These are phyloP conservation scores for Eublepharis macularius DNA, from an alignment of 2,113 vertebrate genomes.

Conservation along the genomic window DNA sequence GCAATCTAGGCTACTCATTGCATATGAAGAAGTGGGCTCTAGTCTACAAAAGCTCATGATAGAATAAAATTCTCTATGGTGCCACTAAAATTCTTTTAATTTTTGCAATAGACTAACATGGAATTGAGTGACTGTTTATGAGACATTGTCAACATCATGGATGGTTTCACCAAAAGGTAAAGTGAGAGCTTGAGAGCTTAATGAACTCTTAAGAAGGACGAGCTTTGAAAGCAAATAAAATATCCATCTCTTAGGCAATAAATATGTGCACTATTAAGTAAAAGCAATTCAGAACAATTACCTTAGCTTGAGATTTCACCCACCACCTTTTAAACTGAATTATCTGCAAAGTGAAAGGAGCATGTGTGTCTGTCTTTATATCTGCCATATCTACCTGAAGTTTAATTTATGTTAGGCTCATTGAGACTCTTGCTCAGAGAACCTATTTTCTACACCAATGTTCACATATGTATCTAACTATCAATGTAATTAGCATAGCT, in stretches of 20 bases:
- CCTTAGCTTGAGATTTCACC: neutral
- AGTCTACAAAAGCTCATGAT: too few species aligned
- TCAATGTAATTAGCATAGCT: too few species aligned
- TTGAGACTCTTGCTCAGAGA: neutral
- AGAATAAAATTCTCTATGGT: too few species aligned
- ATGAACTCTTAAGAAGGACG: slow-evolving; percentile 19
- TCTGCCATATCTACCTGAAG: neutral
- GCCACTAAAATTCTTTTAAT: too few species aligned
- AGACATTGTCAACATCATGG: neutral
- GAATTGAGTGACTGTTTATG: neutral
- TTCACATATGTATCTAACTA: neutral
- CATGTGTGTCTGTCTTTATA: slow-evolving; percentile 1
- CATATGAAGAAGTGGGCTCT: too few species aligned
- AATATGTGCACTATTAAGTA: slow-evolving; percentile 9
- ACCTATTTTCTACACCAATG: neutral
- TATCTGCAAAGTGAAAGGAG: neutral
- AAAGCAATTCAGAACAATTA: slow-evolving; percentile 14
- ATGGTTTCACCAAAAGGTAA: neutral
- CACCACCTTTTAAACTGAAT: slow-evolving; percentile 10
- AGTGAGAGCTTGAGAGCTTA: neutral
- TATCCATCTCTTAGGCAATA: slow-evolving; percentile 24
- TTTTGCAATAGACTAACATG: too few species aligned
- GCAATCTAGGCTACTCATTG: too few species aligned
- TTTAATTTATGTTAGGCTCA: neutral
- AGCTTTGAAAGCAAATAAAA: slow-evolving; percentile 12